Base-by-base conservation (phyloP, 2,113 vertebrate genomes). In the Rhinolophus ferrumequinum region DNA sequence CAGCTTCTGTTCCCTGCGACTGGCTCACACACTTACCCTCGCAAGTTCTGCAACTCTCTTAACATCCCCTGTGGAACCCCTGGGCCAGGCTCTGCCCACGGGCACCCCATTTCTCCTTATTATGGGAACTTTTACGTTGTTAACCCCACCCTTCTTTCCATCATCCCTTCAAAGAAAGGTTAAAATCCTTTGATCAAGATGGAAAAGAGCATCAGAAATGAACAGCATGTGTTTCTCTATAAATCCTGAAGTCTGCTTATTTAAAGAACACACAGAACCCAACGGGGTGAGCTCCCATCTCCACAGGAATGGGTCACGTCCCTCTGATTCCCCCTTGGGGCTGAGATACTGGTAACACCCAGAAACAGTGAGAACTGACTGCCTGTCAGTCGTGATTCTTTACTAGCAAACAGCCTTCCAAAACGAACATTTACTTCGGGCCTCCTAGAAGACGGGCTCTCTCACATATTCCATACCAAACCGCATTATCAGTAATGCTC, bases 331-430 rank as follows among this genome's bases (percentile, higher is more conserved):
- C 16, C 13, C 21, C 47, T 81, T 30, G 2, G 5, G 35, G 44
- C 81, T 50, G 41, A 72, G 73, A 93, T 38, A 35, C 89, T 8
- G 82, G 70, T 24, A 83, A 94, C 66, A 52, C 0, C 60, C 18
- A 73, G 41, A 83, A 94, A 96, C 96, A 83, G 15, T 1, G 81
- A 97, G 88, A 66, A 82, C 54, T 47, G 85, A 88, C 90, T 54
- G 86, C 35, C 94, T 3, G 0, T 44, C 96, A 66, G 62, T 26
- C 50, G 58, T 19, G 24, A 96, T 76, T 92, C 69, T 95, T 96
- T 95, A 96, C 93, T 86, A 79, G 92, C 66, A 72, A 93, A 97
- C 96, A 97, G 96, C 98, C 82, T 96, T 93, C 88, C 92, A 72
- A 64, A 93, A 85, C 75, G 60, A 80, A 44, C 58, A 54, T 3